Evolutionary conservation across 2,888 invertebrate genomes (phyloP), one percentile per base, ranked within the genome.

Genomic region (Sarcophaga rosellei): DNA sequence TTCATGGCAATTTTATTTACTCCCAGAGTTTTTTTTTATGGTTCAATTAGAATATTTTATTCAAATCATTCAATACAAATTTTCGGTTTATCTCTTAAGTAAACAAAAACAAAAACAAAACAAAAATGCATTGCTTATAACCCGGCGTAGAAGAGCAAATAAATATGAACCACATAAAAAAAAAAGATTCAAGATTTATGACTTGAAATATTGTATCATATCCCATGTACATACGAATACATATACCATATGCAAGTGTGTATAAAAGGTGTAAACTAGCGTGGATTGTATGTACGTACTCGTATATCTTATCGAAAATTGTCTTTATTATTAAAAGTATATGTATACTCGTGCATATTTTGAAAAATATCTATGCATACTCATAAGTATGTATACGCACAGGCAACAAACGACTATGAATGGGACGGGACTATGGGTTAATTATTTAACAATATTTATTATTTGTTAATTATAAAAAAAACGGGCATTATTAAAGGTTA

Each of bases 401-500:
- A 65, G 57, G 61, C 63, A 74, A 66, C 35, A 35, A 35, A 35
- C 35, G 10, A 35, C 35, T 35, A 35, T 35, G 35, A 8, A 35
- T 35, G 35, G 35, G 35, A 35, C 10, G 35, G 35, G 10, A 35
- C 35, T 35, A 10, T 35, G 68, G 87, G 87, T 81, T 87, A 86
- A 87, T 83, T 84, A 85, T 84, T 85, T 85, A 78, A 86, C 78
- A 84, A 83, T 85, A 84, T 85, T 87, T 87, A 85, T 78, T 85
- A 78, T 85, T 87, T 85, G 85, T 68, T 81, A 72, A 85, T 85
- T 78, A 68, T 77, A 77, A 87, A 76, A 20, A 75, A 79, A 85
- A n/a, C n/a, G n/a, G 53, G 21, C 17, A 57, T 57, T 72, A 66
- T 74, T 83, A 83, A 81, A 86, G 81, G 86, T 84, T 86, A 81